Evolutionary conservation across 2,888 invertebrate genomes (phyloP).

Genomic region (Nymphalis c-album): DNA sequence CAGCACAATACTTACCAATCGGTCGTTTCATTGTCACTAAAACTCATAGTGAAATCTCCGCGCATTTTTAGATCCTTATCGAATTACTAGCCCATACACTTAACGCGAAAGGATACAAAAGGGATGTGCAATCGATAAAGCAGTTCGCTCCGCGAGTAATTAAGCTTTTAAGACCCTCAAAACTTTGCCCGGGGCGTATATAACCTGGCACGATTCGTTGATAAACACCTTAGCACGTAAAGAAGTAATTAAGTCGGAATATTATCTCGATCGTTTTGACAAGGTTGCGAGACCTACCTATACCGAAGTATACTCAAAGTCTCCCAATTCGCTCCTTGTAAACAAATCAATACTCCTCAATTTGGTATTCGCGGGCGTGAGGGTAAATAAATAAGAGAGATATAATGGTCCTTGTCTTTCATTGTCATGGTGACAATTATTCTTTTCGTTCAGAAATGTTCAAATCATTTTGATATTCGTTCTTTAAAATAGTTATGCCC

Average conservation of each 20-base stretch:
- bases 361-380: slow-evolving; percentile 62
- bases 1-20: slow-evolving; percentile 57
- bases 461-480: not conserved
- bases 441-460: slow-evolving; percentile 7
- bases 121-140: slow-evolving; percentile 72
- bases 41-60: slow-evolving; percentile 55
- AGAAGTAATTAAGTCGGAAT: slow-evolving; percentile 69
- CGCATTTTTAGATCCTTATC: slow-evolving; percentile 69
- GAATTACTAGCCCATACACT: slow-evolving; percentile 49
- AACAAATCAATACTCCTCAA: slow-evolving; percentile 76
- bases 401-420: slow-evolving; percentile 37
- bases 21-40: slow-evolving; percentile 59
- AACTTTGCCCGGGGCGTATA: slow-evolving; percentile 58
- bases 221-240: slow-evolving; percentile 73
- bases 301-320: slow-evolving; percentile 53
- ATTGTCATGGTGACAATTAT: slow-evolving; percentile 42
- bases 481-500: too few species aligned
- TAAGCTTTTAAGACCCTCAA: slow-evolving; percentile 64
- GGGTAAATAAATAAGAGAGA: slow-evolving; percentile 46
- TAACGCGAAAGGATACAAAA: slow-evolving; percentile 54
- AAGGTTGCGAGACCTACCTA: slow-evolving; percentile 67
- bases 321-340: slow-evolving; percentile 63
- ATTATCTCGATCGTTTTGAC: slow-evolving; percentile 75
- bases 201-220: slow-evolving; percentile 66
- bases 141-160: slow-evolving; percentile 65